Base-by-base conservation (phyloP, 1,140 invertebrate species). In the Gonioctena quinquepunctata region DNA sequence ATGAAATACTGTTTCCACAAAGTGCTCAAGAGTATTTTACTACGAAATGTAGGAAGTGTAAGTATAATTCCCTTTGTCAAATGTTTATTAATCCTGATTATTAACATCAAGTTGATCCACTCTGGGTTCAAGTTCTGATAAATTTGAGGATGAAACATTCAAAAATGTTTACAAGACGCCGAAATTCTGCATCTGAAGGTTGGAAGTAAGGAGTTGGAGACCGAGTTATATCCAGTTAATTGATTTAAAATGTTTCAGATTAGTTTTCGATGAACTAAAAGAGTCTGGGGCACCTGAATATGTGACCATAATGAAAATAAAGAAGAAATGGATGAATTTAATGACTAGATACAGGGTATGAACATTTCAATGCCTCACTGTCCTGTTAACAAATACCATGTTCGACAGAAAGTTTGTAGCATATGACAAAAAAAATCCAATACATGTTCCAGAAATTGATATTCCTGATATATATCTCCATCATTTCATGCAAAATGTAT, bases 251-350 rank as follows among this genome's bases (percentile, higher is more conserved):
- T 33, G 7, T 60, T 69, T 52, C 60, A 72, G 70, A 28, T 61
- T 64, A 22, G 71, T 72, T 33, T 72, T 59, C 18, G 66, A 67
- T 2, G 70, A 75, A 64, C 62, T 75, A 57, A 64, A 69, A 16
- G 63, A 75, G n/a, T 33, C 68, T 6, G 73, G 73, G n/a, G 73
- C 73, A 7, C 73, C 73, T 8, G 11, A 54, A 13, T 63, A 66
- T 25, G 60, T 75, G 22, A 69, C 73, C 2, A 22, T 70, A 25
- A 59, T 59, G 7, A 75, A 72, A 54, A 69, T 75, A 27, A 75
- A 75, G 54, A 75, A 75, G 48, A 75, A 75, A 27, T 75, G 73
- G 73, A 75, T 75, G 73, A 75, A 75, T 70, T 69, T 75, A 27
- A 68, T 75, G 23, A 70, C 73, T 54, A 62, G 70, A 66, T 75